Evolutionary conservation across 1,140 invertebrate genomes (phyloP).

Genomic region (Drosophila orena): DNA sequence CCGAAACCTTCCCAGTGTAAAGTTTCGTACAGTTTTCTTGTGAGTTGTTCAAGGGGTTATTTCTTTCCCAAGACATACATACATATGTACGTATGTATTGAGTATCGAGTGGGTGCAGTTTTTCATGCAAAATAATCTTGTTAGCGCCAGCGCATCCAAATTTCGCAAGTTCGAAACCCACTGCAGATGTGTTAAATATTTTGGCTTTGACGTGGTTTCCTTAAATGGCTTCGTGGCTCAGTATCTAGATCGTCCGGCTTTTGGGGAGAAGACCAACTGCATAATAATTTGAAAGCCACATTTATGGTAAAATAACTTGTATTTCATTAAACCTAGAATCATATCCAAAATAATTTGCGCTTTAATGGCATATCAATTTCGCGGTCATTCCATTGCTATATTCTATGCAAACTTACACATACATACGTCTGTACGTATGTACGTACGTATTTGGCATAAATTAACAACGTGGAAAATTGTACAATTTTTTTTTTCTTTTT

Average conservation of each 20-base stretch:
- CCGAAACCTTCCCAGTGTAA: background rate
- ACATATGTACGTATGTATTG: background rate
- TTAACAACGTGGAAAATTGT: background rate
- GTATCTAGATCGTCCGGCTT: background rate
- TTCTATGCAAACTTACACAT: too few relatives aligned
- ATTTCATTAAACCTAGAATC: too few relatives aligned
- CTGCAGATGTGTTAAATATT: background rate
- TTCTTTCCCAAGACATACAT: background rate
- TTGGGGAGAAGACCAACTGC: background rate
- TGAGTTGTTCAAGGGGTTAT: conserved; percentile 1
- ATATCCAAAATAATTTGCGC: too few relatives aligned
- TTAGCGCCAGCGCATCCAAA: conserved; percentile 1
- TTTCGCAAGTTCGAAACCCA: background rate
- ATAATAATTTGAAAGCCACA: background rate
- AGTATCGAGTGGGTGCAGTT: conserved; percentile 2
- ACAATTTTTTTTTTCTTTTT: background rate
- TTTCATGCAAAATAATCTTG: background rate
- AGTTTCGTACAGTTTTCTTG: background rate
- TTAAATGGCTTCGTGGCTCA: background rate
- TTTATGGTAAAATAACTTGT: too few relatives aligned
- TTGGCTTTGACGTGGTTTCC: background rate
- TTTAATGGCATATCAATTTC: too few relatives aligned
- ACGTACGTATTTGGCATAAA: background rate
- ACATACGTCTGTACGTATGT: too few relatives aligned
- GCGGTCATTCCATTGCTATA: too few relatives aligned